Conservation (phyloP, 2,113 vertebrate genomes). For the Canis aureus region DNA sequence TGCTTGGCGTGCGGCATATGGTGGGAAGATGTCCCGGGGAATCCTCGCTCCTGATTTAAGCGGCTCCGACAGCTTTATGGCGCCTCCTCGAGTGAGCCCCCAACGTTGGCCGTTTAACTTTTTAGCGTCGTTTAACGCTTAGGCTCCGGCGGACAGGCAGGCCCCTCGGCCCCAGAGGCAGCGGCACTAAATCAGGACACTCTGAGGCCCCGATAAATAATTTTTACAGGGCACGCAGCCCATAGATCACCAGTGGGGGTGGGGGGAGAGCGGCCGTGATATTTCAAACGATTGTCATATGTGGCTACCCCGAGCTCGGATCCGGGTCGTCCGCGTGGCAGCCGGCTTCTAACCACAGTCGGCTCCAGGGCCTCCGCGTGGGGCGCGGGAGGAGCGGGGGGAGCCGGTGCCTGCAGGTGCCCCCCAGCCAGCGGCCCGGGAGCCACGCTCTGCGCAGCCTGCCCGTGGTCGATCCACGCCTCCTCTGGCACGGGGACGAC, state of each 20-base stretch:
- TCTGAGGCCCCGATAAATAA: slow-evolving; percentile 88
- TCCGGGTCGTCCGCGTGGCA: slow-evolving; percentile 68
- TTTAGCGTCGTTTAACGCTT: slow-evolving; percentile 86
- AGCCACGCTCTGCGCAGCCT: background rate
- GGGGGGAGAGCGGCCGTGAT: slow-evolving; percentile 84
- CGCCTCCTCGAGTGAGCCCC: slow-evolving; percentile 85
- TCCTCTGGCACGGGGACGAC: background rate
- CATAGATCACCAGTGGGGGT: slow-evolving; percentile 86
- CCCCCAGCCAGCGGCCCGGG: background rate
- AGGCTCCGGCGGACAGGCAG: slow-evolving; percentile 79
- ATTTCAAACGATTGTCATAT: slow-evolving; percentile 87
- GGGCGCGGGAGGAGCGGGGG: background rate
- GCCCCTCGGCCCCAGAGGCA: slow-evolving; percentile 87
- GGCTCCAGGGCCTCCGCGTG: background rate
- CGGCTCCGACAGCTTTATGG: slow-evolving; percentile 87
- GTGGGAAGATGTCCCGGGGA: slow-evolving; percentile 83
- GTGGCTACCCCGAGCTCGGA: slow-evolving; percentile 79
- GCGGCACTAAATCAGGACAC: slow-evolving; percentile 87
- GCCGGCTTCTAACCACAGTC: slow-evolving; percentile 16
- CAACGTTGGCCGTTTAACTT: slow-evolving; percentile 86
- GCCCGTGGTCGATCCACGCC: background rate
- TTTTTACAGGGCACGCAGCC: slow-evolving; percentile 87
- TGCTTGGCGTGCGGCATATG: slow-evolving; percentile 76
- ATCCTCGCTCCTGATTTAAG: slow-evolving; percentile 88
- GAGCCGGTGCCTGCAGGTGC: background rate